Evolutionary conservation across 2,888 invertebrate species (phyloP).

Genomic region (Panorpa germanica): DNA sequence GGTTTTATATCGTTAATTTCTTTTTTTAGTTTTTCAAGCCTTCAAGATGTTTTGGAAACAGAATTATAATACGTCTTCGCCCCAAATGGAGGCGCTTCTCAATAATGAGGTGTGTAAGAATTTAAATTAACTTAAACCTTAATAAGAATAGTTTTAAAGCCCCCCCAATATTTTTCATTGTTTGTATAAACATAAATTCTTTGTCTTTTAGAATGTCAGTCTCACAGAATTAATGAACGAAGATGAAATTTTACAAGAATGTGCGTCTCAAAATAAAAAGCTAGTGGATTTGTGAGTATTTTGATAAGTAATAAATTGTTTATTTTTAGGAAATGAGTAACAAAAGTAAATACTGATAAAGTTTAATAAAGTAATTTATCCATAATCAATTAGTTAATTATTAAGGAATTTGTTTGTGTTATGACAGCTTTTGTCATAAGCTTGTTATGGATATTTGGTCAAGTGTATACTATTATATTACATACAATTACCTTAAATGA

Average conservation of each 20-base stretch:
- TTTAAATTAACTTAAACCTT: not conserved
- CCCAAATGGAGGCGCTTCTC: slow-evolving; percentile 24
- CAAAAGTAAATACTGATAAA: too few relatives aligned
- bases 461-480: too few relatives aligned
- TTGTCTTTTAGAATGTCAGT: slow-evolving; percentile 62
- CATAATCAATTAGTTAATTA: too few relatives aligned
- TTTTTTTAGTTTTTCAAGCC: too few relatives aligned
- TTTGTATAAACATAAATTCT: slow-evolving; percentile 13
- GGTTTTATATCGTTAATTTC: too few relatives aligned
- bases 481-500: too few relatives aligned
- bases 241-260: slow-evolving; percentile 90
- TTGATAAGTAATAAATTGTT: too few relatives aligned
- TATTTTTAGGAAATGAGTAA: too few relatives aligned
- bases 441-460: too few relatives aligned
- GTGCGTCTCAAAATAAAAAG: slow-evolving; percentile 79
- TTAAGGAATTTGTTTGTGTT: too few relatives aligned
- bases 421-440: too few relatives aligned
- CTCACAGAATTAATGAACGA: slow-evolving; percentile 81
- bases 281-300: slow-evolving; percentile 78
- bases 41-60: slow-evolving; percentile 27
- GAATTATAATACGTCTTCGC: slow-evolving; percentile 22
- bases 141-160: not conserved
- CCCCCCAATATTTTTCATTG: slow-evolving; percentile 7
- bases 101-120: slow-evolving; percentile 21
- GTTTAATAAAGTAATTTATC: too few relatives aligned